Evolutionary conservation across 2,888 invertebrate genomes (phyloP).

Genomic region (Embidobia sp.): DNA sequence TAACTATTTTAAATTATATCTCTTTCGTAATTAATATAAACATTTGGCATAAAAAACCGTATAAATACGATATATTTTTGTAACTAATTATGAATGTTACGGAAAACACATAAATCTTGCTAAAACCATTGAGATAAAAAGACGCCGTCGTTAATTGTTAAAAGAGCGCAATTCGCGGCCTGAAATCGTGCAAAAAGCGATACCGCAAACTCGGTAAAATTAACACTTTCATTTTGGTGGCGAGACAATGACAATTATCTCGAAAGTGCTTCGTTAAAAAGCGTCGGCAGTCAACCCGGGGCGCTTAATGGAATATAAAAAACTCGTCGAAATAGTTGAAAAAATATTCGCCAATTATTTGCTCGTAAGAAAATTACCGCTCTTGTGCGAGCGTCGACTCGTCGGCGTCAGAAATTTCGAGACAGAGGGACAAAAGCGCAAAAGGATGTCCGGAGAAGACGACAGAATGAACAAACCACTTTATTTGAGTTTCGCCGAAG

Average conservation of each 20-base stretch:
- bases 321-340: constrained; percentile 19
- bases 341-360: constrained; percentile 48
- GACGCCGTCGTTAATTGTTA: no score
- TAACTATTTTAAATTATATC: no score
- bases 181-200: not conserved
- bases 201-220: constrained; percentile 20
- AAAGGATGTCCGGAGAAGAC: no score
- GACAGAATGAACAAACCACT: constrained; percentile 52
- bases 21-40: no score
- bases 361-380: constrained; percentile 64
- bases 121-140: no score
- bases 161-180: not conserved
- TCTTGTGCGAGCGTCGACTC: constrained; percentile 55
- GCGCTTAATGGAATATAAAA: constrained; percentile 32
- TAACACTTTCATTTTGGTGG: constrained; percentile 10
- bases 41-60: no score
- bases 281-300: not conserved
- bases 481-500: constrained; percentile 52
- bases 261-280: constrained; percentile 39
- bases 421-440: constrained; percentile 36
- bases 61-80: no score
- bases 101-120: no score
- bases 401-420: constrained; percentile 13
- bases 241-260: constrained; percentile 39
- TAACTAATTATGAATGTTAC: no score